Percentiles rank a stretch among this genome's conserved stretches.
These are phyloP conservation scores for Sycophila sp. DNA, from an alignment of 1,140 invertebrate genomes.

Conservation along the genomic window DNA sequence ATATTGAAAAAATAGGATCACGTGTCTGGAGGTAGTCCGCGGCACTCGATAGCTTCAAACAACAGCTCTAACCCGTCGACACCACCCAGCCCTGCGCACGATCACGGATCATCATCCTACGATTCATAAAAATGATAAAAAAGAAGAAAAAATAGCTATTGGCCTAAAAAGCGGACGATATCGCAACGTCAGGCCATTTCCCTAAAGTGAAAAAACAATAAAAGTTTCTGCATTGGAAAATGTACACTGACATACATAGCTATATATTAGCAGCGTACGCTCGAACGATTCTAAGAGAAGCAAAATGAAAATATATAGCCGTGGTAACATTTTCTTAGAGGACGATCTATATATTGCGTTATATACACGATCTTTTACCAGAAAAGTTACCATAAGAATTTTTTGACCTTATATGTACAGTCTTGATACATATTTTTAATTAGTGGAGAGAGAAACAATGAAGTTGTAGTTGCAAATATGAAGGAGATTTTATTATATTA, in stretches of 20 bases:
- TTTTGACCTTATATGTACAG: slow-evolving; percentile 40
- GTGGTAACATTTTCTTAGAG: slow-evolving; percentile 35
- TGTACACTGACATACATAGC: neutral
- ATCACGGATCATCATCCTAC: slow-evolving; percentile 78
- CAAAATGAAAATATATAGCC: slow-evolving; percentile 18
- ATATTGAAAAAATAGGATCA: slow-evolving; percentile 59
- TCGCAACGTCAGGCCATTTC: neutral
- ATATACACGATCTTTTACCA: slow-evolving; percentile 35
- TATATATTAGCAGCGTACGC: neutral
- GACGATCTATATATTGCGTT: slow-evolving; percentile 32
- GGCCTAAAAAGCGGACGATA: slow-evolving; percentile 2
- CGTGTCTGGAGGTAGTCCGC: slow-evolving; percentile 70
- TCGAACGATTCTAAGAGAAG: slow-evolving; percentile 7
- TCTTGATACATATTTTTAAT: slow-evolving; percentile 42
- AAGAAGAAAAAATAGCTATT: neutral
- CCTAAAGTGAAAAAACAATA: neutral
- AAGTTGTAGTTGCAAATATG: slow-evolving; percentile 13
- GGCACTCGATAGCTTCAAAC: slow-evolving; percentile 83
- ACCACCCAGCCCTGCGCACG: slow-evolving; percentile 78
- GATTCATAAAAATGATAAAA: slow-evolving; percentile 63
- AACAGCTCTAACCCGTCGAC: slow-evolving; percentile 83
- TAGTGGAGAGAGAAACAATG: slow-evolving; percentile 16
- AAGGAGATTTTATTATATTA: slow-evolving; percentile 27
- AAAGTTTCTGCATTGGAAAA: slow-evolving; percentile 4
- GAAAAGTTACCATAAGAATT: slow-evolving; percentile 40